phyloP scores from a whole-genome alignment of 1,140 invertebrate species.

The Hyphantria cunea region DNA sequence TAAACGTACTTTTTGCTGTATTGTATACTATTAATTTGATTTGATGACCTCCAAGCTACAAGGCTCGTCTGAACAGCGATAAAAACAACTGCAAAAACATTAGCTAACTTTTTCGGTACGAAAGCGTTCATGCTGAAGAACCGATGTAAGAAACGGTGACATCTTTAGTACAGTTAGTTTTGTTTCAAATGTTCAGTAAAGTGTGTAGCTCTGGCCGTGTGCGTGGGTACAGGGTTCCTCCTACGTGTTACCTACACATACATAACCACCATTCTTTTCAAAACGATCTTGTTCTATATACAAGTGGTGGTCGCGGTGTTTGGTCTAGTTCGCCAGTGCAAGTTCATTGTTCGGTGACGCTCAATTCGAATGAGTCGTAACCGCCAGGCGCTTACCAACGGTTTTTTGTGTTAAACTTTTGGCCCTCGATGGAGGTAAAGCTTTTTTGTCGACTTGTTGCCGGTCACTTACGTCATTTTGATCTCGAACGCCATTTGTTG shows the following conservation, averaged over 20 bases:
- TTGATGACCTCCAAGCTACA: conserved; percentile 41
- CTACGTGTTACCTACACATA: conserved; percentile 31
- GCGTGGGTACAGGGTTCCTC: conserved; percentile 21
- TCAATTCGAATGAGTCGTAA: conserved; percentile 52
- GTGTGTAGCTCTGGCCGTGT: conserved; percentile 17
- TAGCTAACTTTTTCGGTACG: conserved; percentile 24
- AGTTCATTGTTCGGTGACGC: conserved; percentile 71
- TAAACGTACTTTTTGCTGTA: conserved; percentile 32
- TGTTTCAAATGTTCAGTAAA: conserved; percentile 15
- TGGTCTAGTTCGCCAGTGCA: conserved; percentile 76
- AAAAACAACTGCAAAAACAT: conserved; percentile 32
- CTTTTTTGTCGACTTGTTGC: conserved; percentile 62
- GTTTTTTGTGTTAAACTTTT: conserved; percentile 59
- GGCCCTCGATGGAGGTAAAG: conserved; percentile 54
- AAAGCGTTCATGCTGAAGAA: conserved; percentile 28
- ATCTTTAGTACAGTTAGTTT: conserved; percentile 30
- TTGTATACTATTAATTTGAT: conserved; percentile 33
- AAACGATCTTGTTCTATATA: conserved; percentile 53
- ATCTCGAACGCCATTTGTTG: conserved; percentile 63
- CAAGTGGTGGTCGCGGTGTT: conserved; percentile 60
- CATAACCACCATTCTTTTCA: conserved; percentile 40
- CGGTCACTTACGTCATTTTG: conserved; percentile 67
- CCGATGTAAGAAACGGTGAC: conserved; percentile 15
- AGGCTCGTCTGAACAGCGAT: conserved; percentile 34
- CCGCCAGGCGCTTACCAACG: conserved; percentile 52